These are phyloP conservation scores for Elaeidobius kamerunicus DNA, from an alignment of 2,888 invertebrate genomes.

Conservation along the genomic window DNA sequence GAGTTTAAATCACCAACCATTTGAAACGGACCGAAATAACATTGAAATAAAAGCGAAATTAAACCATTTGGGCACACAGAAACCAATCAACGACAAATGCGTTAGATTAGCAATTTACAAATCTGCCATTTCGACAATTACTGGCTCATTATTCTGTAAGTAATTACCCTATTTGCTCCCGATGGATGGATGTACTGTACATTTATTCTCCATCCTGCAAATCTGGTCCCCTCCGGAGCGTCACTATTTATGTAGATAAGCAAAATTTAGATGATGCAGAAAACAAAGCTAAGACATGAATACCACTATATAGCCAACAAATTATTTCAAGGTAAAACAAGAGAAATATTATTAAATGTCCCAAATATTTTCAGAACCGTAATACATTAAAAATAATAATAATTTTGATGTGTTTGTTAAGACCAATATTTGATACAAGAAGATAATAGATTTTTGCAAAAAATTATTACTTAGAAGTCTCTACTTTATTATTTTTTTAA, in stretches of 20 bases:
- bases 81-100: conserved; percentile 49
- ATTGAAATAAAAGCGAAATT: conserved; percentile 23
- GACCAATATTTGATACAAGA: too few species aligned
- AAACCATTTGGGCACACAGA: conserved; percentile 35
- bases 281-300: too few species aligned
- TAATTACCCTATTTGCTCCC: conserved; percentile 48
- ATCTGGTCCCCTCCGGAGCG: conserved; percentile 10
- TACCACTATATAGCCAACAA: not conserved
- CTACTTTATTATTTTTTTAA: too few species aligned
- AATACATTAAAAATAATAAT: not conserved
- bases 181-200: conserved; percentile 23
- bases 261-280: not conserved
- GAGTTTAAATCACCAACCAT: not conserved
- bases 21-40: not conserved
- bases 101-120: conserved; percentile 53
- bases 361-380: not conserved
- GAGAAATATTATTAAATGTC: not conserved
- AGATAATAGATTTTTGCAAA: too few species aligned
- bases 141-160: conserved; percentile 51
- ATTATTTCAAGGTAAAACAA: not conserved
- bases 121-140: conserved; percentile 52
- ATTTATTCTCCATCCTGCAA: conserved; percentile 20
- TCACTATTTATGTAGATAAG: not conserved
- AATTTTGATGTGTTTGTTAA: too few species aligned
- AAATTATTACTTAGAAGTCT: too few species aligned